Evolutionary conservation across 2,113 vertebrate species (phyloP), one percentile per base, ranked within the genome.

Genomic region (Malaclemys terrapin): DNA sequence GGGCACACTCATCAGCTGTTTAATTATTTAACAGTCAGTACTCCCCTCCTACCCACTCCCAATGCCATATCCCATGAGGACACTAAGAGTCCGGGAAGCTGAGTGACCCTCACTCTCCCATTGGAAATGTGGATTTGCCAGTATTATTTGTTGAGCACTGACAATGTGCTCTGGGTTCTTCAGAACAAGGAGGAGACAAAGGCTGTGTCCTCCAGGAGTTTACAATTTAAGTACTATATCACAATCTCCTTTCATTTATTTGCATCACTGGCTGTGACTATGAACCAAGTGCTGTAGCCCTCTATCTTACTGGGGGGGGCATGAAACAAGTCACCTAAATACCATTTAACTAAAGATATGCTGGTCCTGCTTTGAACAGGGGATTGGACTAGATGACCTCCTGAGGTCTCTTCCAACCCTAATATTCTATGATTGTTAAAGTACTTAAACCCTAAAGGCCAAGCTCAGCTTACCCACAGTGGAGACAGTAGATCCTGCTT

Each of bases 401-500:
- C 50, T 50, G 50, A 50, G 13, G 50, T 50, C 50, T 50, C 50
- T 50, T 50, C 50, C 50, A 50, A 16, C 50, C 4, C 50, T 50
- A 50, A 50, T 50, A 50, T 50, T 16, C 50, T 16, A 50, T 24
- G 75, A 69, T 0, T 83, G 25, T 3, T n/a, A 89, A 78, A 52
- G 22, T 1, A 4, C 57, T 0, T 29, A 42, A 94, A 29, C 42
- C 8, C 42, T 65, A n/a, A 91, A 76, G 27, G 59, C 1, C 1
- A 76, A 19, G 62, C 62, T 88, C 89, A 96, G 97, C 99, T 96
- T 98, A 99, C 99, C 99, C 94, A 99, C 99, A 90, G 99, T 99
- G 72, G 99, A 99, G 95, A 99, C 98, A 8, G 99, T 98, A 29
- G 99, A 99, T 56, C 99, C 99, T 38, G 98, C 99, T 94, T 99